These are phyloP conservation scores for Pteropus rufus DNA, from an alignment of 2,797 vertebrate species.

Conservation along the genomic window DNA sequence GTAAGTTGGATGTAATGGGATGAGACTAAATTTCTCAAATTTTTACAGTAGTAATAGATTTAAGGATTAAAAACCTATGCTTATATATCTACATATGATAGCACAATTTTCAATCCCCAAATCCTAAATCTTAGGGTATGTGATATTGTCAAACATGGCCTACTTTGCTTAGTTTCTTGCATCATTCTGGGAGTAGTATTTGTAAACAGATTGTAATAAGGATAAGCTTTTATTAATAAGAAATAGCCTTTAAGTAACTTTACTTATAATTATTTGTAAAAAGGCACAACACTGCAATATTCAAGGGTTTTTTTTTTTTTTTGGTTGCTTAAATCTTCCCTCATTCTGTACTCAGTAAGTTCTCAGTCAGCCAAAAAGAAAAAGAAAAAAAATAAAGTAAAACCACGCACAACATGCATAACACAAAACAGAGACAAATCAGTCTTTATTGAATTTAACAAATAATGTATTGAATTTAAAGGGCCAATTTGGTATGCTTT, in stretches of 20 bases:
- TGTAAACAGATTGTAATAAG: background rate
- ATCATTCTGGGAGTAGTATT: background rate
- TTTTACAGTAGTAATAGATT: conserved; percentile 4
- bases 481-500: background rate
- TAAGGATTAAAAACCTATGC: conserved; percentile 36
- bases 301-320: background rate
- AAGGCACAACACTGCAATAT: background rate
- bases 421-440: background rate
- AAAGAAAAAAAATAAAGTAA: background rate
- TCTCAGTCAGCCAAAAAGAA: conserved; percentile 12
- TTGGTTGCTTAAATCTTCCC: background rate
- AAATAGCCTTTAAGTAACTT: conserved; percentile 31
- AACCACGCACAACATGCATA: background rate
- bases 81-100: background rate
- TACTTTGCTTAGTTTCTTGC: background rate
- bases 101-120: background rate
- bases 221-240: background rate
- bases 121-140: background rate
- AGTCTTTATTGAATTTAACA: conserved; percentile 6
- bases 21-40: conserved; percentile 40
- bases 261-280: conserved; percentile 19
- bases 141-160: background rate
- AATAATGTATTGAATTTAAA: conserved; percentile 12
- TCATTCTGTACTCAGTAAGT: background rate
- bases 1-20: conserved; percentile 32